Evolutionary conservation across 1,140 invertebrate genomes (phyloP).

Genomic region (Tetramorium parvispinum): DNA sequence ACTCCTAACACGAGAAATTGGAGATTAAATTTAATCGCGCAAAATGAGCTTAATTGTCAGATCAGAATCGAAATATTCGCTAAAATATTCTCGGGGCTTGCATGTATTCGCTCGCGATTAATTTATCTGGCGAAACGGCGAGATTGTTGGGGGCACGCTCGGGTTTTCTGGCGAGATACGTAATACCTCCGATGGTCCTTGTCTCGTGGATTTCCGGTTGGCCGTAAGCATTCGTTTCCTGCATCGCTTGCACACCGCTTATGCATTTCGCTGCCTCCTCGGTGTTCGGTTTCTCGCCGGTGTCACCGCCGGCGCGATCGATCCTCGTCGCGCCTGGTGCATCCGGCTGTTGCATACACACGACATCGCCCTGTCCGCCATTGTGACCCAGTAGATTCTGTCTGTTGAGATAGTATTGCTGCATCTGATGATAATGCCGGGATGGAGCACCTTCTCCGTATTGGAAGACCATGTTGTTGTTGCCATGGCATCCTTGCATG

Average conservation of each 20-base stretch:
- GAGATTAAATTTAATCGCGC: background rate
- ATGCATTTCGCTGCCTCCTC: background rate
- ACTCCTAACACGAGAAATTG: background rate
- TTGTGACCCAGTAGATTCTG: background rate
- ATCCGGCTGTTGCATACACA: background rate
- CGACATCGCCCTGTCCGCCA: conserved; percentile 57
- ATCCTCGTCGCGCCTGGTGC: background rate
- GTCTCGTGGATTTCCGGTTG: conserved; percentile 67
- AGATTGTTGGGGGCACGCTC: conserved; percentile 57
- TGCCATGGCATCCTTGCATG: background rate
- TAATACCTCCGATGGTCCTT: conserved; percentile 71
- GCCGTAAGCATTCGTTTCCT: background rate
- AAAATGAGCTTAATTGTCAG: background rate
- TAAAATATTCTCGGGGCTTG: conserved; percentile 56
- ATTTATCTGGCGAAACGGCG: conserved; percentile 16
- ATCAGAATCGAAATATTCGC: background rate
- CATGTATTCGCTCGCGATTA: conserved; percentile 59
- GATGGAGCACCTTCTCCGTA: conserved; percentile 2
- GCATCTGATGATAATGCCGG: conserved; percentile 61
- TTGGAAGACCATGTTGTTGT: background rate
- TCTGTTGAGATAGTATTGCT: conserved; percentile 52
- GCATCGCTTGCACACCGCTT: background rate
- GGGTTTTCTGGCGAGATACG: conserved; percentile 72
- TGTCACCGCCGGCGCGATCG: conserved; percentile 61
- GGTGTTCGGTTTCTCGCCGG: conserved; percentile 1